Evolutionary conservation across 2,113 vertebrate species (phyloP), one percentile per base, ranked within the genome.

Genomic region (Bujurquina vittata): DNA sequence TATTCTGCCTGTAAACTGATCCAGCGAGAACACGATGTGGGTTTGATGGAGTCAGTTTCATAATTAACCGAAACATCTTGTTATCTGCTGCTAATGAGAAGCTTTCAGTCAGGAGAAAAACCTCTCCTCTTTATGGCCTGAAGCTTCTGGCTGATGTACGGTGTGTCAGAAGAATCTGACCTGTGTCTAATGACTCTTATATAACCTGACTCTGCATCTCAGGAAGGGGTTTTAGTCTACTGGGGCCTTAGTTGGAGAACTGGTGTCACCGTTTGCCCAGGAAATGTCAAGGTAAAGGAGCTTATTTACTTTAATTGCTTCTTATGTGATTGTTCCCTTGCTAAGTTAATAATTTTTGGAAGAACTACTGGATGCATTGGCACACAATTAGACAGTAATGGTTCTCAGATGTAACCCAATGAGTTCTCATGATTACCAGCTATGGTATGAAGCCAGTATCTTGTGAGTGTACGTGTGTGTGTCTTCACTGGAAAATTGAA

Each of bases 61-160:
- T 77, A 81, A 88, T 82, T 76, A 87, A 80, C 22, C 12, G 60
- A 87, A 91, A 87, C 84, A 83, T 87, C 82, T 88, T 22, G 65
- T 86, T 84, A 86, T 82, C 43, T 81, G 62, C n/a, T 3, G 61
- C 75, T 90, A 77, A 87, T 74, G 58, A 79, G 85, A 59, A 63
- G 40, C 84, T 83, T 67, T 85, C 72, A 60, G 46, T 85, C 29
- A 20, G 55, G 56, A 63, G 46, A 62, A 57, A 67, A 29, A 57
- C 57, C 10, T 84, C 80, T 82, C 14, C 7, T 58, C 58, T 79
- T 84, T 75, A 12, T 54, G 54, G 73, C 83, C 81, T 55, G 40
- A 15, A 83, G 84, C 40, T 33, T 65, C 56, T 7, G 57, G 11
- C 23, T 58, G 77, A 81, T 78, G 83, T 37, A 72, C 26, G 22